phyloP scores from a whole-genome alignment of 2,888 invertebrate species.

The Microchrysa polita region DNA sequence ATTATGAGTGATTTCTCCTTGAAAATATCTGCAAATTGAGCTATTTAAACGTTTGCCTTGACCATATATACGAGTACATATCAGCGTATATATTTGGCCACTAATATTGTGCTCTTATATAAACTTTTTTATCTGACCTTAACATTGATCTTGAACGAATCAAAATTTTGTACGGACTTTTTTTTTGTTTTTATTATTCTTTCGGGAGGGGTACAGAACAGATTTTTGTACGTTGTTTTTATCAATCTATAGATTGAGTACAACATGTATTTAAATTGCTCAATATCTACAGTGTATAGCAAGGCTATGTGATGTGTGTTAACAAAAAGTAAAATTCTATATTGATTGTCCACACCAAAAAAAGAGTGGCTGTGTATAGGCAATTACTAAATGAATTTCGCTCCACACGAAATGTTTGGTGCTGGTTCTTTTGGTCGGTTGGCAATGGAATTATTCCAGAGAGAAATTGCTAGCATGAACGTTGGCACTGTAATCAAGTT shows the following conservation, averaged over 20 bases:
- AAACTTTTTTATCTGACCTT: conserved; percentile 44
- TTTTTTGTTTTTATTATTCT: too few species aligned
- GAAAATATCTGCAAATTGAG: conserved; percentile 15
- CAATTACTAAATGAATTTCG: conserved; percentile 13
- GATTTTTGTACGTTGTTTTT: neutral
- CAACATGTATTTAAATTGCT: too few species aligned
- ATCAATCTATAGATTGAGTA: neutral
- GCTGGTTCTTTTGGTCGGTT: neutral
- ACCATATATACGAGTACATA: conserved; percentile 3
- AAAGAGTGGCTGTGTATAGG: too few species aligned
- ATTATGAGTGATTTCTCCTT: conserved; percentile 26
- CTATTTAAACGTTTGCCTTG: neutral
- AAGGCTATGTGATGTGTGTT: neutral
- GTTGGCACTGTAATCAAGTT: too few species aligned
- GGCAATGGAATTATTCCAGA: neutral
- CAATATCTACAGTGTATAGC: neutral
- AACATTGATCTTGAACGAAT: conserved; percentile 43
- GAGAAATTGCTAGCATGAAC: neutral
- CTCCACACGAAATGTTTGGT: neutral
- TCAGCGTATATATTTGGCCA: too few species aligned
- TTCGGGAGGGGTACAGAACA: neutral
- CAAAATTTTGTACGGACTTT: conserved; percentile 20
- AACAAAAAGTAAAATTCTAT: neutral
- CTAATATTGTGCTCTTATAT: too few species aligned
- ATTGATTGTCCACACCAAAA: too few species aligned